phyloP scores from a whole-genome alignment of 2,113 vertebrate species.

The Megaceryle torquata region DNA sequence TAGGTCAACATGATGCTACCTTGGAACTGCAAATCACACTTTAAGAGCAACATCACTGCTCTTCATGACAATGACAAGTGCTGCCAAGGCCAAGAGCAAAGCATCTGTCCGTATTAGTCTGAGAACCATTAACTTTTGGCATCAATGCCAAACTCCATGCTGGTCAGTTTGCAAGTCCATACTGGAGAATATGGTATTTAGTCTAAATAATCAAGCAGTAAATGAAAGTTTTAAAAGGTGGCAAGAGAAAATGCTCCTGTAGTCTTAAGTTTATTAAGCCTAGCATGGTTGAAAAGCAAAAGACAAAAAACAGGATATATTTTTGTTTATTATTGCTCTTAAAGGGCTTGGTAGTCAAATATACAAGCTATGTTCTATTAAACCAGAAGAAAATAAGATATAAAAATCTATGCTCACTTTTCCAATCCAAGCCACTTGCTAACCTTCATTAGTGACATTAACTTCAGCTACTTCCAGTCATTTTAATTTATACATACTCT shows the following conservation, averaged over 20 bases:
- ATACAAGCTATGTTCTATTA: slow-evolving; percentile 58
- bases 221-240: neutral
- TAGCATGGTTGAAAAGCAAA: slow-evolving; percentile 58
- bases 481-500: slow-evolving; percentile 7
- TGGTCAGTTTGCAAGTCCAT: neutral
- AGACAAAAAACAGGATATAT: slow-evolving; percentile 44
- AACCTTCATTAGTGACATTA: slow-evolving; percentile 41
- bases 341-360: slow-evolving; percentile 62
- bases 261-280: slow-evolving; percentile 40
- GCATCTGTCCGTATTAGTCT: neutral
- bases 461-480: slow-evolving; percentile 36
- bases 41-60: neutral
- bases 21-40: neutral
- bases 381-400: slow-evolving; percentile 68
- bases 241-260: neutral
- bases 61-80: neutral
- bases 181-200: neutral
- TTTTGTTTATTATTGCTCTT: slow-evolving; percentile 79
- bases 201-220: neutral
- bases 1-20: neutral
- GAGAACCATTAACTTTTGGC: neutral
- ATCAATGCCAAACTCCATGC: neutral
- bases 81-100: neutral
- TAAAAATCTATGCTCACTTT: slow-evolving; percentile 53
- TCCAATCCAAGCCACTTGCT: slow-evolving; percentile 33